These are phyloP conservation scores for Ecliptopera silaceata DNA, from an alignment of 2,888 invertebrate genomes.

Conservation along the genomic window DNA sequence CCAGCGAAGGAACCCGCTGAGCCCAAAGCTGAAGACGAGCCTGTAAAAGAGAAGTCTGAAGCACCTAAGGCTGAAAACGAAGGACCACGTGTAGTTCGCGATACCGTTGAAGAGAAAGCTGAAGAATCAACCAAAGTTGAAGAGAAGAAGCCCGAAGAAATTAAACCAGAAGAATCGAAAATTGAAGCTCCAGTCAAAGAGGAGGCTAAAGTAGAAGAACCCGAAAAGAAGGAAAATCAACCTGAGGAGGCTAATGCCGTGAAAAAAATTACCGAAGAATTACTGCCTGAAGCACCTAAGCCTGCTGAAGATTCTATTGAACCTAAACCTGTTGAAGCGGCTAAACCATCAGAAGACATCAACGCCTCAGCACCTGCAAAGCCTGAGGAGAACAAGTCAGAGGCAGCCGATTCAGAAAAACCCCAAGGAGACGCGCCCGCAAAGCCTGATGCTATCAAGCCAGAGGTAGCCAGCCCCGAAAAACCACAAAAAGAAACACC, in stretches of 20 bases:
- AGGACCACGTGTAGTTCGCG: constrained; percentile 63
- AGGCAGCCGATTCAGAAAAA: neutral
- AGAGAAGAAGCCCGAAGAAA: constrained; percentile 11
- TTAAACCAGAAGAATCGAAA: constrained; percentile 11
- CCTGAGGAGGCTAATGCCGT: constrained; percentile 2
- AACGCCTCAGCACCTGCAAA: constrained; percentile 33
- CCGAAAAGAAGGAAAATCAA: constrained; percentile 18
- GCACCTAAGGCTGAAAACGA: constrained; percentile 4
- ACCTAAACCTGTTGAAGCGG: neutral
- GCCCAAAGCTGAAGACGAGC: constrained; percentile 11
- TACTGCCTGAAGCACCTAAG: constrained; percentile 3
- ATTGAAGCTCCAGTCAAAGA: constrained; percentile 6
- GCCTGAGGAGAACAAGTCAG: constrained; percentile 3
- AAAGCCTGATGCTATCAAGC: constrained; percentile 3
- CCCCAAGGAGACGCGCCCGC: constrained; percentile 38
- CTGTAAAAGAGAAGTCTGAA: constrained; percentile 43
- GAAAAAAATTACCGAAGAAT: neutral
- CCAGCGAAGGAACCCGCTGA: constrained; percentile 27
- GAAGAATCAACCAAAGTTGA: constrained; percentile 28
- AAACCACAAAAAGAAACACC: constrained; percentile 34
- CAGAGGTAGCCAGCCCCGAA: constrained; percentile 6
- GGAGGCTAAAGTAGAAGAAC: constrained; percentile 32
- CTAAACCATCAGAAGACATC: constrained; percentile 20
- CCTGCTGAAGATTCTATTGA: neutral
- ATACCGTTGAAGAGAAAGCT: constrained; percentile 56